A percentile compares a stretch with the other conserved stretches of the same genome.
Evolutionary conservation across 2,113 vertebrate genomes (phyloP).

Genomic region (Sarotherodon lohbergeri): DNA sequence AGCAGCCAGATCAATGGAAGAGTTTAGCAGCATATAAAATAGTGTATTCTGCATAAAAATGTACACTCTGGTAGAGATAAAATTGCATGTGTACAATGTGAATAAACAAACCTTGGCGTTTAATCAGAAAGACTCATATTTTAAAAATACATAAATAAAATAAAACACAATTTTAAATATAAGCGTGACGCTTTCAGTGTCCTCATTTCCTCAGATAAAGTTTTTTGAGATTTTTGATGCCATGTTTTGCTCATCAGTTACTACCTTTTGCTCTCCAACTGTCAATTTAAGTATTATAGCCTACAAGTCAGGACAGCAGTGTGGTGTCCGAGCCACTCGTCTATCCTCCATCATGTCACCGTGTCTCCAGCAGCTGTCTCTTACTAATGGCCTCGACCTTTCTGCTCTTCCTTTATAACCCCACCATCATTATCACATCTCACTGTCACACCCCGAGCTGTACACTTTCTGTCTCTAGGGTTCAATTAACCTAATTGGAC

Average conservation of each 20-base stretch:
- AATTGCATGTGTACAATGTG: background rate
- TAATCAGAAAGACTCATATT: background rate
- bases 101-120: background rate
- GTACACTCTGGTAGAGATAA: background rate
- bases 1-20: background rate
- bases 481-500: slow-evolving; percentile 23
- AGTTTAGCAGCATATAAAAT: background rate
- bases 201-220: background rate
- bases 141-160: background rate
- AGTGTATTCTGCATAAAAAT: background rate
- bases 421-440: slow-evolving; percentile 26
- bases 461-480: background rate
- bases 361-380: slow-evolving; percentile 53
- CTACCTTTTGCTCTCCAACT: background rate
- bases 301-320: background rate
- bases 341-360: slow-evolving; percentile 17
- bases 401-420: slow-evolving; percentile 16
- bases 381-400: slow-evolving; percentile 41
- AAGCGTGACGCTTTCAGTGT: no score
- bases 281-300: background rate
- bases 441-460: slow-evolving; percentile 2
- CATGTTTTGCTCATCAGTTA: background rate
- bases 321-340: background rate
- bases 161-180: background rate
- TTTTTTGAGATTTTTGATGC: background rate